phyloP scores from a whole-genome alignment of 37 sponge, comb jelly and placozoan species.

The Ephydatia muelleri region DNA sequence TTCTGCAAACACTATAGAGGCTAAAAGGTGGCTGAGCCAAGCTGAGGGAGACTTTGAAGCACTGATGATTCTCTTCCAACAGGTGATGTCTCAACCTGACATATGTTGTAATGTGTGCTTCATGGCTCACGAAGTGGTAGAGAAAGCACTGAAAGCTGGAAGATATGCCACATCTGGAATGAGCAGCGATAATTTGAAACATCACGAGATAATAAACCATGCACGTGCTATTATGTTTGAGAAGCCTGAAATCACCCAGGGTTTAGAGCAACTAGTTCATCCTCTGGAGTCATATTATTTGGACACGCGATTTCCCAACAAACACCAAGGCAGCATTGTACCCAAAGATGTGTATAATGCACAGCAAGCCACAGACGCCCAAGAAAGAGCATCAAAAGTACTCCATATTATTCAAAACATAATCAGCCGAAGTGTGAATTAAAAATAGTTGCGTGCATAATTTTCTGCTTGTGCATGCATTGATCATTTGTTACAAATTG shows the following conservation, averaged over 20 bases:
- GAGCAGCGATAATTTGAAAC: neutral
- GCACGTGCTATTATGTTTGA: neutral
- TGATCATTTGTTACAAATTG: no score
- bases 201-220: conserved; percentile 2
- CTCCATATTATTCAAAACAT: conserved; percentile 17
- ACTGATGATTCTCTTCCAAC: neutral
- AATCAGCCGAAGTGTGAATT: no score
- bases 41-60: conserved; percentile 11
- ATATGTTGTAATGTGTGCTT: neutral
- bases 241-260: neutral
- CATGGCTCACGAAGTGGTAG: neutral
- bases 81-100: neutral
- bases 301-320: conserved; percentile 46
- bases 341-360: conserved; percentile 20
- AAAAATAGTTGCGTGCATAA: no score
- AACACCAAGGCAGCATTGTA: neutral
- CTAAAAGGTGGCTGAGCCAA: conserved; percentile 20
- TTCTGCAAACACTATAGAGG: neutral
- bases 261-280: neutral
- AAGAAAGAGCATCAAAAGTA: conserved; percentile 31
- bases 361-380: conserved; percentile 22
- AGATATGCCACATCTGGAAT: neutral
- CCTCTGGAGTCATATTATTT: conserved; percentile 50
- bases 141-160: neutral
- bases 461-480: no score